Base-by-base conservation (phyloP, 2,113 vertebrate species). In the Myodes glareolus region DNA sequence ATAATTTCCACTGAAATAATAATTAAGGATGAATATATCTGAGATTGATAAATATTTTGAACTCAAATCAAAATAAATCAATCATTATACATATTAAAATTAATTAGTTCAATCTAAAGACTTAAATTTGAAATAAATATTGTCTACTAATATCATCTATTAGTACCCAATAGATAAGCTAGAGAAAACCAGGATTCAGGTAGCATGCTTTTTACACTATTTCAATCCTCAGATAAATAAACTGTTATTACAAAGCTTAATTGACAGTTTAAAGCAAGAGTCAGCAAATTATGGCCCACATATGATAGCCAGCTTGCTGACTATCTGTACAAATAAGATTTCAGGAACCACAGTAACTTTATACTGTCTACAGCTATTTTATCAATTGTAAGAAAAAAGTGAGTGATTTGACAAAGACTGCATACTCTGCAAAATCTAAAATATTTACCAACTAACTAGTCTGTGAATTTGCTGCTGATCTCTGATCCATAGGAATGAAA, bases 101-200 rank as follows among this genome's bases (percentile, higher is more conserved):
- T 95, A 75, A 16, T 82, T 92, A 85, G 13, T 97, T 78, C 23
- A 80, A 47, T 93, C 31, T 42, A 94, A 95, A 95, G 12, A 61
- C 86, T 86, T 61, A 25, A 85, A 36, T 75, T 50, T 55, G 63
- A 96, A 78, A 91, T 19, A 95, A 90, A 90, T 82, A 92, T 70
- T 61, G 39, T 23, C 11, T 50, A 82, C 85, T 68, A 95, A 86
- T 77, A 88, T 88, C 73, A 93, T 61, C 23, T 31, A 73, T 92
- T 94, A 84, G 76, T n/a, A 97, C 45, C 7, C 31, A 67, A 67
- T 52, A 14, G 63, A 55, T 72, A 77, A 14, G 55, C 36, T 72
- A 77, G 90, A 95, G 55, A 91, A 76, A 92, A 88, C 17, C 10
- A 73, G 0, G 39, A 63, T 19, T 89, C 19, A 92, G 19, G 33